These are phyloP conservation scores for Microcebus griseorufus DNA, from an alignment of 2,113 vertebrate species.

Conservation along the genomic window DNA sequence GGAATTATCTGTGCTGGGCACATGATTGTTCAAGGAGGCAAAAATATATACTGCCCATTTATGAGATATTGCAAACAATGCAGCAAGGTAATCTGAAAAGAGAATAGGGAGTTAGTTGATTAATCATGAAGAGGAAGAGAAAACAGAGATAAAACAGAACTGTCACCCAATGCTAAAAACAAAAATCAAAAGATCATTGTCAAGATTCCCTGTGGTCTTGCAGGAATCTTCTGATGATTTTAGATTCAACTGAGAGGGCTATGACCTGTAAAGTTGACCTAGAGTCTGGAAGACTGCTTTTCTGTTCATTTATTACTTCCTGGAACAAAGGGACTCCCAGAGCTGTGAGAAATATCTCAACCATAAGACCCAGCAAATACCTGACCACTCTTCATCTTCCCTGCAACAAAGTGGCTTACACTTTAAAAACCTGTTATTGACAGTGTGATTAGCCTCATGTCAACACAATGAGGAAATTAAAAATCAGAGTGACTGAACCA, in stretches of 20 bases:
- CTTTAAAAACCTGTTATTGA: not conserved
- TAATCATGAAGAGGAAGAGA: not conserved
- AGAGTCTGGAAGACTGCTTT: not conserved
- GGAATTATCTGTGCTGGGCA: conserved; percentile 30
- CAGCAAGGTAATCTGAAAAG: conserved; percentile 1
- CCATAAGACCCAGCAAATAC: not conserved
- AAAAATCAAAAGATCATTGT: not conserved
- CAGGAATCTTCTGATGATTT: not conserved
- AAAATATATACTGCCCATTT: not conserved
- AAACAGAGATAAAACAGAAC: not conserved
- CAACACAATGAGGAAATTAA: conserved; percentile 17
- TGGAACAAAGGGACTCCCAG: not conserved
- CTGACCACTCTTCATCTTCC: not conserved
- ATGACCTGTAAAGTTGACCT: not conserved
- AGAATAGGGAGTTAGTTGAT: not conserved
- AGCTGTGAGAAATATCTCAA: not conserved
- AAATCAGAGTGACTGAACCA: not conserved
- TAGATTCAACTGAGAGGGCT: not conserved
- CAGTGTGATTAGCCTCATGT: not conserved
- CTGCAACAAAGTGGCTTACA: not conserved
- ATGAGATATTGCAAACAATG: not conserved
- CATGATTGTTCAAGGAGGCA: conserved; percentile 17
- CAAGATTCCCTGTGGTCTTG: not conserved
- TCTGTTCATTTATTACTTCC: not conserved
- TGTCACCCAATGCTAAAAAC: not conserved